phyloP scores from a whole-genome alignment of 1,140 invertebrate species.

The Drosophila lowei region DNA sequence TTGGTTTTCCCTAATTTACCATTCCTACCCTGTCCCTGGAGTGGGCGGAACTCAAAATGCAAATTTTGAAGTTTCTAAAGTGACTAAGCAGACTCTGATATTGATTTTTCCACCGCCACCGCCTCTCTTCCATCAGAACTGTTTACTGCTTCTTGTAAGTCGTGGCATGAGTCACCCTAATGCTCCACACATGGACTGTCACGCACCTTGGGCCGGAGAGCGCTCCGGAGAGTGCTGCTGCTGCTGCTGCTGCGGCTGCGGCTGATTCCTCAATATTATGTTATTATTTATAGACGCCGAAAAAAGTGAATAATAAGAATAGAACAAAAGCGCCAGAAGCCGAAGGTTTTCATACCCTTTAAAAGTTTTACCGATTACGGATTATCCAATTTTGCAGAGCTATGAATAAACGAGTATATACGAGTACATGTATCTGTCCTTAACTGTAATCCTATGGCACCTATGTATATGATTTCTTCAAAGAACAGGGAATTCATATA shows the following conservation, averaged over 20 bases:
- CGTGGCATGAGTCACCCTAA: constrained; percentile 64
- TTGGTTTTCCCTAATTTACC: background rate
- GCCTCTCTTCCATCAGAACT: background rate
- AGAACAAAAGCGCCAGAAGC: constrained; percentile 21
- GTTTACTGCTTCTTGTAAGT: constrained; percentile 21
- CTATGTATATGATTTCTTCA: no score
- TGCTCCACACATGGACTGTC: constrained; percentile 24
- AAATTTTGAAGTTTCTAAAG: constrained; percentile 37
- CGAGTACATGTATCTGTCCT: no score
- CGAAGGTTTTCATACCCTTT: no score
- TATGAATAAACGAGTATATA: no score
- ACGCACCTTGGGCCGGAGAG: background rate
- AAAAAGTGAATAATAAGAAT: constrained; percentile 52
- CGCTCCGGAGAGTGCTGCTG: background rate
- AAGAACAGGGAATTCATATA: no score
- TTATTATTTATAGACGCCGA: constrained; percentile 64
- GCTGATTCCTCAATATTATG: constrained; percentile 35
- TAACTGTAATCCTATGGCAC: no score
- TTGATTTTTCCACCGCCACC: constrained; percentile 51
- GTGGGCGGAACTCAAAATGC: constrained; percentile 3
- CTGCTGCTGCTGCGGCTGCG: background rate
- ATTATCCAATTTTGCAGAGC: no score
- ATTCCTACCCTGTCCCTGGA: background rate
- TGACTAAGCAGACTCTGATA: constrained; percentile 57
- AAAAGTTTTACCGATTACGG: no score